phyloP scores from a whole-genome alignment of 1,140 invertebrate species.

The Laupala kohalensis region DNA sequence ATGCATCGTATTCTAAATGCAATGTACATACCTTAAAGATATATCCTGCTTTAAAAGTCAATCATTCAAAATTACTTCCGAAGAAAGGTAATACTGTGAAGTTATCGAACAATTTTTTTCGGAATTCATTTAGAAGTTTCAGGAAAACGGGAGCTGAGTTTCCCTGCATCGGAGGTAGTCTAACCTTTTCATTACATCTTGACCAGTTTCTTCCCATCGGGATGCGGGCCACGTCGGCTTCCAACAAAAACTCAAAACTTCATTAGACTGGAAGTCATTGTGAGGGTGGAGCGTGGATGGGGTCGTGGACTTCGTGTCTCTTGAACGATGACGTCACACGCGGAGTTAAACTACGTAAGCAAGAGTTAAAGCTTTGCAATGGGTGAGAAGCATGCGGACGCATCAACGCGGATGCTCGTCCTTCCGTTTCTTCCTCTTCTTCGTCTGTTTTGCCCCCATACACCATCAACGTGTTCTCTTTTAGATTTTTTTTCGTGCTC shows the following conservation, averaged over 20 bases:
- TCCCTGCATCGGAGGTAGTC: not conserved
- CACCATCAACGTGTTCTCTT: too few species aligned
- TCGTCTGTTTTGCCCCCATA: too few species aligned
- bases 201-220: not conserved
- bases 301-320: not conserved
- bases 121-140: not conserved
- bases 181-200: not conserved
- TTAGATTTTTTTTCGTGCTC: too few species aligned
- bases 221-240: not conserved
- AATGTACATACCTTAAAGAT: too few species aligned
- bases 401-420: too few species aligned
- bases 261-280: not conserved
- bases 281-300: not conserved
- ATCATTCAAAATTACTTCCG: not conserved
- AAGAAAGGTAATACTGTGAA: not conserved
- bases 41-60: too few species aligned
- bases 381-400: too few species aligned
- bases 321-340: not conserved
- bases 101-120: not conserved
- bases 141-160: not conserved
- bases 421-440: too few species aligned
- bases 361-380: not conserved
- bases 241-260: not conserved
- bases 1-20: too few species aligned
- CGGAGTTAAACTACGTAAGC: not conserved